Evolutionary conservation across 2,113 vertebrate genomes (phyloP).

Genomic region (Nothocercus nigrocapillus): DNA sequence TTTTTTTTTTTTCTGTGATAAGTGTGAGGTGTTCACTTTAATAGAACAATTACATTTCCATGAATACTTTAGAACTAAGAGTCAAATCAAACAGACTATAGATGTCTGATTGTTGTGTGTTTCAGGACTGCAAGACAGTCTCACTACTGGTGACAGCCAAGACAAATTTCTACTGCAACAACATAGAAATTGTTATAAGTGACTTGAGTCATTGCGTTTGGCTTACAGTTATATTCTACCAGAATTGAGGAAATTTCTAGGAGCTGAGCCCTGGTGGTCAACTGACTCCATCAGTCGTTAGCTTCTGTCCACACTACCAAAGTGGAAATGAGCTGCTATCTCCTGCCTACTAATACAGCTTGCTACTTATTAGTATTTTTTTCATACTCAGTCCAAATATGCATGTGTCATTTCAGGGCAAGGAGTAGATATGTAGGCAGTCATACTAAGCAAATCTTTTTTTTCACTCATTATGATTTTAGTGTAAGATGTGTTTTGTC

Average conservation of each 20-base stretch:
- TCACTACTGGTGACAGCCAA: background rate
- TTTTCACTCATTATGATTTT: background rate
- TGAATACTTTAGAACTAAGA: background rate
- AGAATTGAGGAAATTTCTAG: background rate
- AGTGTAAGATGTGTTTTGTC: background rate
- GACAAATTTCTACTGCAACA: background rate
- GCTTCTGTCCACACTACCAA: background rate
- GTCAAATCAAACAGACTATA: background rate
- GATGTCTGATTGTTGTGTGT: background rate
- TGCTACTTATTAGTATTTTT: background rate
- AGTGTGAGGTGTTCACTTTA: background rate
- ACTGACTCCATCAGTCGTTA: background rate
- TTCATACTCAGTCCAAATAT: background rate
- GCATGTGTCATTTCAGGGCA: background rate
- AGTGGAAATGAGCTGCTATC: background rate
- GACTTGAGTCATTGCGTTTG: background rate
- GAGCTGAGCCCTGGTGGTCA: rapidly evolving
- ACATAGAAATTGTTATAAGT: background rate
- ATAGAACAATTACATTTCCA: background rate
- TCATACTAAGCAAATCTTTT: background rate
- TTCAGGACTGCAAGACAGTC: background rate
- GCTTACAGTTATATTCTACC: background rate
- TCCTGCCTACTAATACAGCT: background rate
- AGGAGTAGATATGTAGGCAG: background rate
- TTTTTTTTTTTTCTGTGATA: background rate